phyloP scores from a whole-genome alignment of 1,140 invertebrate species.

The Calycopis cecrops region DNA sequence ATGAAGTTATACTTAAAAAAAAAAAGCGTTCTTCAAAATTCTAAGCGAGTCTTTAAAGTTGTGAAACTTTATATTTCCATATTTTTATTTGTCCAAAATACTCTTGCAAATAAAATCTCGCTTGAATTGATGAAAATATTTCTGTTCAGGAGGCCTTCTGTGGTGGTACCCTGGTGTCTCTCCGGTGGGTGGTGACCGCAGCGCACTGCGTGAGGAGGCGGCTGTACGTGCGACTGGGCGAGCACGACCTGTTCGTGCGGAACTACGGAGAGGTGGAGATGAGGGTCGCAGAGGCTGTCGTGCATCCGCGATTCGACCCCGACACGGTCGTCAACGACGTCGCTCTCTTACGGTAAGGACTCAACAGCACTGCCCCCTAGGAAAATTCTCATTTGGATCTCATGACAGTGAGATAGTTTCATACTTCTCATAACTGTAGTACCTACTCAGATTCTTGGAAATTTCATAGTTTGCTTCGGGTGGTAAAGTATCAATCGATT shows the following conservation, averaged over 20 bases:
- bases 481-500: too few species aligned
- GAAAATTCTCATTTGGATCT: too few species aligned
- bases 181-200: conserved; percentile 92
- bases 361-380: conserved; percentile 16
- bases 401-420: too few species aligned
- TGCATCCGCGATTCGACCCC: conserved; percentile 90
- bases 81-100: background rate
- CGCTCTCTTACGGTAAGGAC: conserved; percentile 81
- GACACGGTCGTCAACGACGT: conserved; percentile 95
- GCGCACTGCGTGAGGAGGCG: conserved; percentile 90
- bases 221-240: conserved; percentile 88
- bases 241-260: conserved; percentile 70
- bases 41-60: too few species aligned
- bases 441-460: too few species aligned
- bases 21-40: too few species aligned
- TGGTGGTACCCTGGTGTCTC: conserved; percentile 90
- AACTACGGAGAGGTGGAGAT: conserved; percentile 77
- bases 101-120: background rate
- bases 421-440: too few species aligned
- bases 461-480: too few species aligned
- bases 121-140: too few species aligned
- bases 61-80: too few species aligned
- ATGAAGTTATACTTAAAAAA: too few species aligned
- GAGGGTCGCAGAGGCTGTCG: conserved; percentile 81
- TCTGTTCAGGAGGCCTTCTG: conserved; percentile 88